Evolutionary conservation across 2,113 vertebrate species (phyloP), one percentile per base, ranked within the genome.

Genomic region (Pardalotus punctatus): DNA sequence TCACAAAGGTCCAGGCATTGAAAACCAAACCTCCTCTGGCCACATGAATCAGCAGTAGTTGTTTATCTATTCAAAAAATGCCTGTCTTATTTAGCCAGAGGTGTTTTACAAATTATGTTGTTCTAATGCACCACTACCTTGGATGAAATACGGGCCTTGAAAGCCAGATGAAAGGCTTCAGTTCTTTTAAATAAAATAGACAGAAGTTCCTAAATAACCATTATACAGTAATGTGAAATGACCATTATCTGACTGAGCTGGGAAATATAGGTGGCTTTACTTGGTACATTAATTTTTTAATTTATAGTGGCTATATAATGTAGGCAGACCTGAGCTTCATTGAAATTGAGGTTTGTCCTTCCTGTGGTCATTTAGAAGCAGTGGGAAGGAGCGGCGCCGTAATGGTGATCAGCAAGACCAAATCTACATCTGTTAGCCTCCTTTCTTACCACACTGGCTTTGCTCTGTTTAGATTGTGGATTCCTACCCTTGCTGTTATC

Each of bases 401-500:
- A 40, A 61, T 67, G 61, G 65, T 67, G 69, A 35, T 64, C 77
- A 76, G 31, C 21, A 19, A 50, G 69, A 69, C 45, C 43, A 85
- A 53, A 62, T 54, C 77, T 86, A 40, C 51, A 31, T 91, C 79
- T 93, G 78, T 65, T 73, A 69, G 64, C 54, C 70, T 66, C 24
- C 17, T 35, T 74, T 88, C 93, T 88, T 82, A 35, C 62, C 64
- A 66, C 48, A 5, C 14, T 45, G 61, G 71, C 31, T 69, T 86
- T 95, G 76, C 80, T 67, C 73, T 89, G 71, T 92, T 96, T 88
- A 70, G 62, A 83, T 91, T 91, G 72, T 66, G 80, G 81, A 92
- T 88, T 94, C 91, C 65, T 81, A 47, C 57, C 48, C 72, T 95
- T 40, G 85, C 78, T 90, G 62, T 91, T 88, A 91, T 89, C 95